Conservation (phyloP, 2,888 invertebrate genomes). For the Chrysomela aeneicollis region DNA sequence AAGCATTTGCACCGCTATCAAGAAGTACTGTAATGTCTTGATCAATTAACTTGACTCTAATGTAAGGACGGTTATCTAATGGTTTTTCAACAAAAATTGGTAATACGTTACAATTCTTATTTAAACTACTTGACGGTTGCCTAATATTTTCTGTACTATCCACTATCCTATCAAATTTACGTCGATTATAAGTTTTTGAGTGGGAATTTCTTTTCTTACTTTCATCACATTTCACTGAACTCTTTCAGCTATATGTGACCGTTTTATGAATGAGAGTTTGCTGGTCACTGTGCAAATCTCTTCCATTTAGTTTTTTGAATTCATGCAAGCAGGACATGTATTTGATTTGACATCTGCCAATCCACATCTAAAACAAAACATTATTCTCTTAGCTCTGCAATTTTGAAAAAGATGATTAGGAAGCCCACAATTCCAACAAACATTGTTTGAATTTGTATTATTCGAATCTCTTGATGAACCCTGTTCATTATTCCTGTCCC, state of each 20-base stretch:
- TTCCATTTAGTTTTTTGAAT: conserved; percentile 1
- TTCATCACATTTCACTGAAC: not conserved
- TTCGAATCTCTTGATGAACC: too few species aligned
- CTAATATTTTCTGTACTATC: too few species aligned
- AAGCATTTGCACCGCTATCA: conserved; percentile 13
- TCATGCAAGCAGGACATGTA: not conserved
- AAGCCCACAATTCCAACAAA: conserved; percentile 3
- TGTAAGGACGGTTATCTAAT: conserved; percentile 8
- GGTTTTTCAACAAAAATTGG: not conserved
- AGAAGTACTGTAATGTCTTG: conserved; percentile 6
- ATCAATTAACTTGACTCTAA: conserved; percentile 6
- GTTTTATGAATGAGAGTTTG: not conserved
- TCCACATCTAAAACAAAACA: conserved; percentile 17
- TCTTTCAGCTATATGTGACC: not conserved
- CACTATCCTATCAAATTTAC: too few species aligned
- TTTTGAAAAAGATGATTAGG: not conserved
- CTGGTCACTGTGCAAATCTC: not conserved
- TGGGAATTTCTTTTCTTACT: not conserved
- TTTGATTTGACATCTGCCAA: not conserved
- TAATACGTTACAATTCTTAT: not conserved
- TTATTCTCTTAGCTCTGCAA: not conserved
- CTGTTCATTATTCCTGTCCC: too few species aligned
- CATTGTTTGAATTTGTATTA: too few species aligned
- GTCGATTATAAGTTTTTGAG: too few species aligned
- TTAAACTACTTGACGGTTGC: too few species aligned